Base-by-base conservation (phyloP, 2,888 invertebrate species). In the Homarus gammarus region DNA sequence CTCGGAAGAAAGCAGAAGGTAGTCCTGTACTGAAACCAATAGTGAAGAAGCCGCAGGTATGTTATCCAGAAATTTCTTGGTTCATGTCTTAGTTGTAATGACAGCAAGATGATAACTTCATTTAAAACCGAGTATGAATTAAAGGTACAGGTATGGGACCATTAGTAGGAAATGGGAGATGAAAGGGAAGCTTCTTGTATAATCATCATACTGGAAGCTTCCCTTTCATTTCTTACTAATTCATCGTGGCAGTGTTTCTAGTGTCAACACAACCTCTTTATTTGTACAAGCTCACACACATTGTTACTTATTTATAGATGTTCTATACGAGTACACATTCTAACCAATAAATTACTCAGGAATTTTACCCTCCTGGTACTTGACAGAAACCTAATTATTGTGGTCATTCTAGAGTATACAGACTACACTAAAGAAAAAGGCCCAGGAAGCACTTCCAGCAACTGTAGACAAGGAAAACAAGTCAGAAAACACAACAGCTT, bases 31-130 rank as follows among this genome's bases (percentile, higher is more conserved):
- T 90, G 18, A 84, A 84, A 51, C 87, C 90, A 27, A 64, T 84
- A 31, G 56, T 90, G 3, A 87, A 84, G 75, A 87, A 84, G 36
- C 81, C 78, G 5, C 87, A 87, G 87, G 87, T 90, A 64, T 27
- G 31, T 0, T 72, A 18, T 31, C 2, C 31, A 31, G 33, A 38
- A 3, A 33, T 72, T 38, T 31, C 18, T 22, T 33, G 33, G n/a
- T n/a, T n/a, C n/a, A n/a, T n/a, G n/a, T n/a, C n/a, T n/a, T n/a
- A n/a, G n/a, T n/a, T n/a, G n/a, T n/a, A n/a, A n/a, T n/a, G n/a
- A n/a, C n/a, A n/a, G n/a, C n/a, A n/a, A n/a, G n/a, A n/a, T n/a
- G n/a, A n/a, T n/a, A n/a, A n/a, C n/a, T n/a, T n/a, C n/a, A n/a
- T n/a, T n/a, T n/a, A n/a, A n/a, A n/a, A n/a, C n/a, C n/a, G n/a